Percentiles rank a stretch among this genome's conserved stretches.
These are phyloP conservation scores for Temnothorax curvispinosus DNA, from an alignment of 1,140 invertebrate species.

Conservation along the genomic window DNA sequence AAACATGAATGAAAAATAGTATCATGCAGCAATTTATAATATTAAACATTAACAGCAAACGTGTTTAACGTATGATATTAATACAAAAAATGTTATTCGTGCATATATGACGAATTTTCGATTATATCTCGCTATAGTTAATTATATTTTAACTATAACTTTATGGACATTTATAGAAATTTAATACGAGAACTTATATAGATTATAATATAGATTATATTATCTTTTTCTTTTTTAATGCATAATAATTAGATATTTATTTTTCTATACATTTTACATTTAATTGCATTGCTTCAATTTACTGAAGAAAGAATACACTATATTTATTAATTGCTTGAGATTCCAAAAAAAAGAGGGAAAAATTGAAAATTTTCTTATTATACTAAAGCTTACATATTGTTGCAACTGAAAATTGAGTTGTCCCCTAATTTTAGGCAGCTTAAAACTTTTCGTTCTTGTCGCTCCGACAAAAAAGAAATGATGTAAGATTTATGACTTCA, in stretches of 20 bases:
- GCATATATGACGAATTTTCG: neutral
- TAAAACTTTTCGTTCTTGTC: neutral
- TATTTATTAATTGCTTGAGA: neutral
- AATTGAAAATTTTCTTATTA: neutral
- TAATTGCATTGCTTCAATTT: neutral
- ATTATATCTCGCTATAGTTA: neutral
- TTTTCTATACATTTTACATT: neutral
- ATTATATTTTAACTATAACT: slow-evolving; percentile 9
- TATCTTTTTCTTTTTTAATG: neutral
- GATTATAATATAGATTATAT: neutral
- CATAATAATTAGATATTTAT: neutral
- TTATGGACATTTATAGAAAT: neutral
- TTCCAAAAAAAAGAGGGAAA: neutral
- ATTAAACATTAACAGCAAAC: slow-evolving; percentile 29
- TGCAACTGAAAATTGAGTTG: neutral
- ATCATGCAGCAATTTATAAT: slow-evolving; percentile 28
- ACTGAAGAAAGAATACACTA: neutral
- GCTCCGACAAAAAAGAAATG: neutral
- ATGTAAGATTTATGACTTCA: neutral
- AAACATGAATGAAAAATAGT: too few relatives aligned
- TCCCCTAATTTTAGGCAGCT: neutral
- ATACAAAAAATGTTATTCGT: slow-evolving; percentile 9
- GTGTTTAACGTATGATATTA: slow-evolving; percentile 60
- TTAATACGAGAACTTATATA: neutral
- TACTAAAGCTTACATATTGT: neutral